Base-by-base conservation (phyloP, 2,888 invertebrate species). In the Fissipunctia ypsillon region DNA sequence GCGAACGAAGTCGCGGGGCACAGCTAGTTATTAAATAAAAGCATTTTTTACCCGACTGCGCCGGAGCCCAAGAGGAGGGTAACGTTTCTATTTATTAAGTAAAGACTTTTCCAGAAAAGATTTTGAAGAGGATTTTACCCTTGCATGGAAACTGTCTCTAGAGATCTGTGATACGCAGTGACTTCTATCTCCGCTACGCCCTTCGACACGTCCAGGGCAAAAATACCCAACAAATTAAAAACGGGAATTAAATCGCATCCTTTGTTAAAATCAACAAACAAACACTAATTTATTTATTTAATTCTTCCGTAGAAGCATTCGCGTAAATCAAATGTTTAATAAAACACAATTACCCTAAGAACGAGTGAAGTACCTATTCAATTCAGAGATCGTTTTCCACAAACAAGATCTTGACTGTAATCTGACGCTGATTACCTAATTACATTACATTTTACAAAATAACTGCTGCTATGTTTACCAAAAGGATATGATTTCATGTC, bases 271-370 rank as follows among this genome's bases (percentile, higher is more conserved):
- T 38, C 14, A 63, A 50, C 81, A 76, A 75, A 43, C 56, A 67
- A 77, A 78, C n/a, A 43, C 50, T 4, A 31, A 76, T 57, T 61
- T 22, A 43, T 77, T 54, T 67, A 68, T 56, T 48, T 35, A 50
- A 78, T 43, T 83, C 38, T 57, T 61, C 16, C 16, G 4, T 41
- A 28, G n/a, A 56, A 78, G 78, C 41, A 77, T 69, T 50, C 10
- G 19, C 38, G 61, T 56, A 43, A 61, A 38, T 82, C 35, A 77
- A 75, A 82, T 68, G 60, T 73, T 80, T 65, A 70, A 83, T 79
- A 68, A 78, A 78, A 69, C 57, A 79, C 83, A 78, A 83, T 83
- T 78, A 71, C 54, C 14, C 12, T 56, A 48, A 73, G 73, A 73
- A 64, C 61, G 74, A 38, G 54, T 59, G 66, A 61, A 80, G 81